Evolutionary conservation across 2,113 vertebrate species (phyloP), one percentile per base, ranked within the genome.

Genomic region (Sinocyclocheilus rhinocerous): DNA sequence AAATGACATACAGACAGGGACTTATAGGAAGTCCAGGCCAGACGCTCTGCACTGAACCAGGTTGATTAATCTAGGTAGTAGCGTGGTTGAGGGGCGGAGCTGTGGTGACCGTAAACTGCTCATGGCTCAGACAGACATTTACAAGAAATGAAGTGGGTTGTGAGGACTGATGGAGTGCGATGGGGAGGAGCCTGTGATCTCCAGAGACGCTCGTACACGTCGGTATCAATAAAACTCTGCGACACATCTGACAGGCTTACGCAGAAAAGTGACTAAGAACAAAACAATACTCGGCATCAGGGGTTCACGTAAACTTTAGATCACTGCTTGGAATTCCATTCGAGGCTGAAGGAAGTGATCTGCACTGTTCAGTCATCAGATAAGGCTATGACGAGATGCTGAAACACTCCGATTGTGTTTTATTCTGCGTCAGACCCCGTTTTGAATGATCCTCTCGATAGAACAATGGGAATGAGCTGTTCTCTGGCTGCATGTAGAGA

Each of bases 61-160:
- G 83, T 67, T 94, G 93, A 94, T 59, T 94, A 91, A 94, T 92
- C 67, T 89, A 24, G 45, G 88, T 86, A 93, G 88, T 81, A 86
- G 87, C 89, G 87, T 88, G 88, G 84, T 55, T 83, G 45, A 91
- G 92, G 89, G 93, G 93, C 26, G 88, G 93, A 89, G 91, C 89
- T 93, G 87, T 88, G 91, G 91, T 95, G 92, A 90, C 92, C 87
- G 92, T 95, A 94, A 95, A 92, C 89, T 92, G 91, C 92, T 90
- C 92, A 92, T 85, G 83, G 91, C 33, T 90, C 76, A 87, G 78
- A 92, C 89, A 90, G 89, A 91, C 93, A 94, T 94, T 97, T 97
- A 96, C 95, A 95, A 97, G 96, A 97, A 97, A 91, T 90, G 87
- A 89, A 90, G 73, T 80, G 89, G 92, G 91, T 89, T 91, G 90